Evolutionary conservation across 1,140 invertebrate genomes (phyloP), one percentile per base, ranked within the genome.

Genomic region (Zaprionus kolodkinae): DNA sequence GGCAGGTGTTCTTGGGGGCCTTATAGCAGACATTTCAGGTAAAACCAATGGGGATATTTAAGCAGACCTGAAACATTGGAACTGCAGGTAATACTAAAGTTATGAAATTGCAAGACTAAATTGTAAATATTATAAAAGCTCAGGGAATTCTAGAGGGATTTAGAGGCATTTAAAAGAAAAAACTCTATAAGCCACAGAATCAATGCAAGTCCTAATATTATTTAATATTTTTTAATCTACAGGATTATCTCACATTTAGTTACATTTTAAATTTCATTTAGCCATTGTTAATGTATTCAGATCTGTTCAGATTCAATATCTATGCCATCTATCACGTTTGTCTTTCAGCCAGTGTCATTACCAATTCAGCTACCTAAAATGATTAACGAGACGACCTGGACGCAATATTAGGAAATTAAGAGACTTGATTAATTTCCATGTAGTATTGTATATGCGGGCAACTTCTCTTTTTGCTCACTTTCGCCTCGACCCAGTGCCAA

Each of bases 401-500:
- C 40, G 25, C 12, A 60, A 45, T 60, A 17, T 45, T 63, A 25
- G 21, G 45, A 50, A 50, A 50, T 50, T 50, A 36, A 50, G 59
- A 60, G 35, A 48, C 30, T 45, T 36, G 72, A 81, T 76, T 66
- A 30, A 76, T 76, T 68, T 61, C 52, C 64, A 40, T 7, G 1
- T 48, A 43, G 40, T 43, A 15, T 48, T n/a, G 40, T 43, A 15
- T n/a, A 38, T 27, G 11, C 35, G 13, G 13, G 6, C 66, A 30
- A 50, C 43, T 50, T 40, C 33, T 40, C 33, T 60, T 38, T 56
- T 60, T 64, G 38, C 15, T 70, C 61, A 85, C 66, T 81, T 87
- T 78, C 56, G 52, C 72, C 67, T 40, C 83, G 71, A 82, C 76
- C 83, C 68, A 87, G 55, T 76, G 45, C 38, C 1, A 35, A 45